Evolutionary conservation across 2,113 vertebrate genomes (phyloP).

Genomic region (Cynopterus brachyotis): DNA sequence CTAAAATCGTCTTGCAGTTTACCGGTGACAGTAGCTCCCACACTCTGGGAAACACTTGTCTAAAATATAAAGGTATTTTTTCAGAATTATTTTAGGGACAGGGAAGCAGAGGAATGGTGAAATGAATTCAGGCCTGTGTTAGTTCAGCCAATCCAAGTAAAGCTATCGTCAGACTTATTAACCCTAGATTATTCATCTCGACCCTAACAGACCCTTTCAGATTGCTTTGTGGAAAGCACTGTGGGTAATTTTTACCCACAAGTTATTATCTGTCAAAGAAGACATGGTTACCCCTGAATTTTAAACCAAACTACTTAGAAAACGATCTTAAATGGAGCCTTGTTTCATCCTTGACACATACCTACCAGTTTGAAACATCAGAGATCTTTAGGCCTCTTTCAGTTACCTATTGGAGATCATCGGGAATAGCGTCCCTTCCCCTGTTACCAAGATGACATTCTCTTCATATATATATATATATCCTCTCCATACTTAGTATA

Average conservation of each 20-base stretch:
- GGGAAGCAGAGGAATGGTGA: neutral
- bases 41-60: neutral
- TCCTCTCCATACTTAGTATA: neutral
- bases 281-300: neutral
- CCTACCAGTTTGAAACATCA: neutral
- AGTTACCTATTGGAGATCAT: neutral
- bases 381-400: neutral
- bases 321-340: neutral
- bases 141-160: neutral
- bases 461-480: neutral
- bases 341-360: neutral
- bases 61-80: neutral
- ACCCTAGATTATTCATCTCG: neutral
- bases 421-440: neutral
- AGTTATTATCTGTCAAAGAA: neutral
- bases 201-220: neutral
- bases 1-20: neutral
- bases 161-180: neutral
- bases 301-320: neutral
- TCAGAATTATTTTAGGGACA: neutral
- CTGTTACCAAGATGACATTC: neutral
- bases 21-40: neutral
- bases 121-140: neutral
- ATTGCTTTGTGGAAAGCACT: neutral
- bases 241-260: neutral